Percentiles rank a stretch among this genome's conserved stretches.
Evolutionary conservation across 1,140 invertebrate species (phyloP).

Genomic region (Nylanderia fulva): DNA sequence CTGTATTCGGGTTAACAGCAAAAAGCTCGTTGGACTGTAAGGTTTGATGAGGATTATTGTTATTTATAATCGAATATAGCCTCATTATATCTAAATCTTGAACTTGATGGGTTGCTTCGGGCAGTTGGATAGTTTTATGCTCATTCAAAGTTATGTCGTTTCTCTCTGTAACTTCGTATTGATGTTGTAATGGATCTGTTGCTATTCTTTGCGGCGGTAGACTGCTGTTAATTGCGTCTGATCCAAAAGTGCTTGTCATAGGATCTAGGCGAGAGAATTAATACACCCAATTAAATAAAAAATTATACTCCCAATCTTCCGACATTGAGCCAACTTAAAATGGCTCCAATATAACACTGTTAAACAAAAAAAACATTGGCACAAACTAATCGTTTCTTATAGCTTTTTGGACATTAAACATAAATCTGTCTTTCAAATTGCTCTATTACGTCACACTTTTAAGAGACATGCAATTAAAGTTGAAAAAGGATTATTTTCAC

Average conservation of each 20-base stretch:
- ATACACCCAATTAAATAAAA: neutral
- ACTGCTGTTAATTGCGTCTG: slow-evolving; percentile 61
- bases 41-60: slow-evolving; percentile 68
- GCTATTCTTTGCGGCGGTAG: slow-evolving; percentile 69
- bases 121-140: slow-evolving; percentile 72
- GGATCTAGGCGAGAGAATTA: slow-evolving; percentile 60
- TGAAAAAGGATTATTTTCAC: no score
- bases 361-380: no score
- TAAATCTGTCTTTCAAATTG: no score
- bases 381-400: no score
- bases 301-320: neutral
- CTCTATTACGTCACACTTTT: no score
- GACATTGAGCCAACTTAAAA: neutral
- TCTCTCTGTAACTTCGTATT: slow-evolving; percentile 81
- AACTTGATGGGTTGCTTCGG: slow-evolving; percentile 62
- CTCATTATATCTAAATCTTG: slow-evolving; percentile 75
- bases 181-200: slow-evolving; percentile 71
- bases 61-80: slow-evolving; percentile 67
- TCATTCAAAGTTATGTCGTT: slow-evolving; percentile 75
- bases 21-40: slow-evolving; percentile 77
- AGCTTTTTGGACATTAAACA: no score
- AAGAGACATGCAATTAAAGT: no score
- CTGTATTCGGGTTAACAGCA: slow-evolving; percentile 61
- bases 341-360: neutral
- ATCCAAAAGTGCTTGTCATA: slow-evolving; percentile 58